Evolutionary conservation across 1,140 invertebrate genomes (phyloP), one percentile per base, ranked within the genome.

Genomic region (Globodera ellingtonae): DNA sequence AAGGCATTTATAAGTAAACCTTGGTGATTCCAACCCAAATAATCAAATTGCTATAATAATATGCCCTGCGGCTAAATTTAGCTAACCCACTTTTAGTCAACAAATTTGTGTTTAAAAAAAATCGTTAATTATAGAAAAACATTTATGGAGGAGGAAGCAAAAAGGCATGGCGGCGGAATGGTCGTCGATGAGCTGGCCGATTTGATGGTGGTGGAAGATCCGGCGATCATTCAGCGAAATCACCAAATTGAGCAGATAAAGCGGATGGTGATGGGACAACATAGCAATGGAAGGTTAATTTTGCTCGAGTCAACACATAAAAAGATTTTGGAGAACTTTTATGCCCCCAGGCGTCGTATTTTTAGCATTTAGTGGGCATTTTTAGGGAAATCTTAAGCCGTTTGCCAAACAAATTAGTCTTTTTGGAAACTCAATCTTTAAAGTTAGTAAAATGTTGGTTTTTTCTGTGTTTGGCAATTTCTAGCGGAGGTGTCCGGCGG

Each of bases 171-270:
- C 35, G 35, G 35, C 1, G 35, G 35, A 35, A 67, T 70, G n/a
- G 66, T 70, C 10, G 75, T 62, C 15, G 52, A 81, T 50, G 44
- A 62, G 6, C 56, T 18, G 18, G 13, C 47, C 24, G 83, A 83
- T 56, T 56, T 83, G n/a, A 84, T 83, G 69, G 24, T 46, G 50
- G 69, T 82, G 15, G 82, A 84, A 48, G 74, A 74, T 71, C 82
- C 83, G 18, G 81, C 67, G 15, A 76, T 70, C 50, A 72, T 83
- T 13, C 21, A 84, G 50, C 35, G 70, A 44, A 65, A 84, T 62
- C 75, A 59, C 8, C 69, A 83, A 66, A 83, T 83, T 35, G 83
- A 84, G 35, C 65, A 84, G 65, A 83, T 83, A 21, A 83, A 81
- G 8, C 52, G 73, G 47, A 75, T 83, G 46, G 47, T 72, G 15